A percentile compares a stretch with the other conserved stretches of the same genome.
phyloP scores from a whole-genome alignment of 2,888 invertebrate species.

The Rhaphigaster nebulosa region DNA sequence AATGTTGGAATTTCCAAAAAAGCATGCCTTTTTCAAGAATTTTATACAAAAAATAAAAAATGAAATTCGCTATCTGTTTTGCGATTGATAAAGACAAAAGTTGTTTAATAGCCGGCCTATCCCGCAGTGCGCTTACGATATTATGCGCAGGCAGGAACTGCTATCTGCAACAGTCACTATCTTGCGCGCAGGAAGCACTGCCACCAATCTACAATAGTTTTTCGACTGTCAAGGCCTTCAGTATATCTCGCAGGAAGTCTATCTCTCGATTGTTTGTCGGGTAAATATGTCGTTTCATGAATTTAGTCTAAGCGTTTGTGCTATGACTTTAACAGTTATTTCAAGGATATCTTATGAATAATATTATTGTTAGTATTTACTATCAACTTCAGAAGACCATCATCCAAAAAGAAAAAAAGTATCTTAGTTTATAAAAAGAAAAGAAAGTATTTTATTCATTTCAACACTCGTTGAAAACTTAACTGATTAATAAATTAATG shows the following conservation, averaged over 20 bases:
- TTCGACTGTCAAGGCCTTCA: conserved; percentile 24
- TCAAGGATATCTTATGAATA: not conserved
- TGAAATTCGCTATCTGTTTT: not conserved
- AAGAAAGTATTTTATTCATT: no score
- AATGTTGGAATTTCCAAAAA: no score
- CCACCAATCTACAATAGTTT: conserved; percentile 28
- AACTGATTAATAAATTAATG: no score
- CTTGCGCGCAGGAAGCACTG: not conserved
- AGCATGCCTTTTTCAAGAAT: no score
- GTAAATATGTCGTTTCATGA: not conserved
- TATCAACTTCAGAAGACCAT: no score
- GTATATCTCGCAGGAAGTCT: not conserved
- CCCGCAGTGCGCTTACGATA: not conserved
- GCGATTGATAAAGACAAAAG: not conserved
- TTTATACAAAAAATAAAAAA: not conserved
- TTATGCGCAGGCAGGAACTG: not conserved
- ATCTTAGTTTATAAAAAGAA: no score
- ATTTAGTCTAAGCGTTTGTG: not conserved
- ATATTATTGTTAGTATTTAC: not conserved
- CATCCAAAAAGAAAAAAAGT: no score
- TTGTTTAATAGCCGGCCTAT: not conserved
- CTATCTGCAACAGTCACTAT: not conserved
- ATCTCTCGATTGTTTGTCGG: conserved; percentile 1
- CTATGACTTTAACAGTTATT: not conserved
- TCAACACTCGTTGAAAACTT: no score